phyloP scores from a whole-genome alignment of 2,797 vertebrate genomes.

The Tapera naevia region DNA sequence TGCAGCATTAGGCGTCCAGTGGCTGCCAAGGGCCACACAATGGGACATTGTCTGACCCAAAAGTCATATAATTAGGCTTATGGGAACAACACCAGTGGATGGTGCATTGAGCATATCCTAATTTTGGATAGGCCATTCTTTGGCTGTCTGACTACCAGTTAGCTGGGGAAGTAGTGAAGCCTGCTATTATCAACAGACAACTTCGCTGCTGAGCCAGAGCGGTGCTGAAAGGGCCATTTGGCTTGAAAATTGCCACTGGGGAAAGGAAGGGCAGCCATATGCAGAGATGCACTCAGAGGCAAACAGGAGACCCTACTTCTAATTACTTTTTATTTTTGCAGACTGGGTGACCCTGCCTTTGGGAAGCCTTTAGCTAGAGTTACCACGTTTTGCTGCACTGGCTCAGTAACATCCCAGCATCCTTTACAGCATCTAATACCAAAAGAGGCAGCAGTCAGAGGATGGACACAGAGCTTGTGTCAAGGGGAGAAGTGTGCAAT shows the following conservation, averaged over 20 bases:
- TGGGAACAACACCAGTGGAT: constrained; percentile 35
- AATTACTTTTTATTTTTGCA: background rate
- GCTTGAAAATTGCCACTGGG: background rate
- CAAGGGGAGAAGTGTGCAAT: constrained; percentile 14
- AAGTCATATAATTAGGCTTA: constrained; percentile 63
- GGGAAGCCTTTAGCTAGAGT: background rate
- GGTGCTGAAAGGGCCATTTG: constrained; percentile 5
- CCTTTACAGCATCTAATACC: background rate
- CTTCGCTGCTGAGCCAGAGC: constrained; percentile 4
- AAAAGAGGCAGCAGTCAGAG: background rate
- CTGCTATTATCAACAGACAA: constrained; percentile 5
- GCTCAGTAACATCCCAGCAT: background rate
- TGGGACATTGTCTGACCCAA: constrained; percentile 62
- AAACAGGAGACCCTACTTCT: background rate
- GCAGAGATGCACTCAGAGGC: background rate
- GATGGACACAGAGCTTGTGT: background rate
- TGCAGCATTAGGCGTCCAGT: background rate
- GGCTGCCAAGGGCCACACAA: constrained; percentile 66
- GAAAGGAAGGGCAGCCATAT: background rate
- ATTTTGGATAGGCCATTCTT: constrained; percentile 41
- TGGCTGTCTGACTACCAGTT: constrained; percentile 41
- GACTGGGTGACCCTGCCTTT: background rate
- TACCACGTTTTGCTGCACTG: background rate
- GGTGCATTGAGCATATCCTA: constrained; percentile 45
- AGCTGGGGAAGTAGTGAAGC: constrained; percentile 44